A percentile compares a stretch with the other conserved stretches of the same genome.
Evolutionary conservation across 2,888 invertebrate species (phyloP).

Genomic region (Rhabditophanes sp.): DNA sequence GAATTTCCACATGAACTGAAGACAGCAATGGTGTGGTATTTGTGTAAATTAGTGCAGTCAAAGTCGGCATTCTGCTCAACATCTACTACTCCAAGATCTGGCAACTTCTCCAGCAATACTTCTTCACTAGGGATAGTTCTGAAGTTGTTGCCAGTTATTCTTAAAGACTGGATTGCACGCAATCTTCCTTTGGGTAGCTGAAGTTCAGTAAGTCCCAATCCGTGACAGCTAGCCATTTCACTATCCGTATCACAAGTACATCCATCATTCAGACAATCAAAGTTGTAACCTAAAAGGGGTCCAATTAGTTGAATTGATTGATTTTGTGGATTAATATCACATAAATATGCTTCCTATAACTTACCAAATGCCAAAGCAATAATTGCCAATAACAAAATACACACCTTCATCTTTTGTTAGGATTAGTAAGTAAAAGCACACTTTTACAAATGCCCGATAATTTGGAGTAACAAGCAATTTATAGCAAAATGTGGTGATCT

Average conservation of each 20-base stretch:
- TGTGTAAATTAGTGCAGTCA: slow-evolving; percentile 16
- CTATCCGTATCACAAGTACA: slow-evolving; percentile 28
- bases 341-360: no score
- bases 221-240: slow-evolving; percentile 27
- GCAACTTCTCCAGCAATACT: slow-evolving; percentile 22
- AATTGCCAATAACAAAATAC: no score
- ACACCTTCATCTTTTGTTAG: no score
- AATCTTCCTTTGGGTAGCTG: slow-evolving; percentile 17
- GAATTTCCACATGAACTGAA: neutral
- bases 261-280: slow-evolving; percentile 21
- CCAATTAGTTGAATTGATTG: no score
- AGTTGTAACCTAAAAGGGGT: slow-evolving; percentile 21
- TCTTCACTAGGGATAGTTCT: slow-evolving; percentile 18
- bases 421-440: no score
- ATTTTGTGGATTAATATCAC: no score
- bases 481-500: no score
- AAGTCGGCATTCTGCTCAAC: slow-evolving; percentile 24
- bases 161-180: slow-evolving; percentile 24
- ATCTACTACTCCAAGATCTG: slow-evolving; percentile 23
- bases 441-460: no score
- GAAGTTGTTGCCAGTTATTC: slow-evolving; percentile 21
- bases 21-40: slow-evolving; percentile 9
- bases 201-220: slow-evolving; percentile 18
- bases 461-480: no score
- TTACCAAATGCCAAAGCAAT: no score